These are phyloP conservation scores for Arenicola marina DNA, from an alignment of 2,888 invertebrate species.

Conservation along the genomic window DNA sequence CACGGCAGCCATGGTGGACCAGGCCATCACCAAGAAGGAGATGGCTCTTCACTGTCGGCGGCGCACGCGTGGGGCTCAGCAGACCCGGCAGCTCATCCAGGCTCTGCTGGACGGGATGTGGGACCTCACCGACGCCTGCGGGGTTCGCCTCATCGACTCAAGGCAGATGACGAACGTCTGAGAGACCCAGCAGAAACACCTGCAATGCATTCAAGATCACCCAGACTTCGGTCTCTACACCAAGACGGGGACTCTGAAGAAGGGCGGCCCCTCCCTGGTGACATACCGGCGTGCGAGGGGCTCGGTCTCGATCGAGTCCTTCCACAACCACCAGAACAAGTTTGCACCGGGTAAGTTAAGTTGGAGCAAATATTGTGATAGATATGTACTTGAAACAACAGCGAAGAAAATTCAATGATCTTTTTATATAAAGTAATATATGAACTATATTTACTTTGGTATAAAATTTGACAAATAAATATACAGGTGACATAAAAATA, in stretches of 20 bases:
- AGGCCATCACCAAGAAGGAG: slow-evolving; percentile 25
- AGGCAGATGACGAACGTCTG: no score
- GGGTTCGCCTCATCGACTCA: slow-evolving; percentile 33
- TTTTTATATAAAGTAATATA: no score
- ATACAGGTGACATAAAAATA: no score
- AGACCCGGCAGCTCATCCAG: slow-evolving; percentile 18
- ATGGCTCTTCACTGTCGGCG: slow-evolving; percentile 32
- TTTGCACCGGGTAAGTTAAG: no score
- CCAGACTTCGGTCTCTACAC: slow-evolving; percentile 31
- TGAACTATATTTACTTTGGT: no score
- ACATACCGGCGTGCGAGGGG: slow-evolving; percentile 37
- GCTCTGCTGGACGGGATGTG: no score
- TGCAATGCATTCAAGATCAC: slow-evolving; percentile 33
- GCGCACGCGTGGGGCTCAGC: slow-evolving; percentile 28
- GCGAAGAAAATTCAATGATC: no score
- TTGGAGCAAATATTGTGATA: no score
- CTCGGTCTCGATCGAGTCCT: slow-evolving; percentile 38
- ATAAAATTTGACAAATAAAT: no score
- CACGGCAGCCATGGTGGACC: not conserved
- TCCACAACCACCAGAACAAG: slow-evolving; percentile 35
- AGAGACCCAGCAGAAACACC: slow-evolving; percentile 31
- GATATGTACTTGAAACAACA: no score
- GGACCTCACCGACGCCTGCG: no score
- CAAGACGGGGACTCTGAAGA: slow-evolving; percentile 23
- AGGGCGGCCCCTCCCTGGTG: slow-evolving; percentile 29